phyloP scores from a whole-genome alignment of 2,888 invertebrate species.

The Tigriopus californicus region DNA sequence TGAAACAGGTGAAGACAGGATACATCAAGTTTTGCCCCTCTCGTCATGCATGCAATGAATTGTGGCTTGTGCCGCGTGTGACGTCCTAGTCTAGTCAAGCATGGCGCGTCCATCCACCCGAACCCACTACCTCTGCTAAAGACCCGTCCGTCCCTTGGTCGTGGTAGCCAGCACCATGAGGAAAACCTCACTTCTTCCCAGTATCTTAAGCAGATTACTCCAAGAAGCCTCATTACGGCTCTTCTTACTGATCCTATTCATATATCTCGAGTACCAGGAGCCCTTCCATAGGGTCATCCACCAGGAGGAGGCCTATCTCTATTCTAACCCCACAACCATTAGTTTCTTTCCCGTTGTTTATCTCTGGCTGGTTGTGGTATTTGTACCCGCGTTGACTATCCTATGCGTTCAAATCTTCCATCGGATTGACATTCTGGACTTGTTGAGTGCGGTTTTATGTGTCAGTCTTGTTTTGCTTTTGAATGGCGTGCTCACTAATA shows the following conservation, averaged over 20 bases:
- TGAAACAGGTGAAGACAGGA: no score
- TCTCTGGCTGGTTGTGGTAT: not conserved
- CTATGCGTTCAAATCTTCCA: not conserved
- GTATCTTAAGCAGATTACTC: not conserved
- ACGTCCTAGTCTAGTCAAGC: no score
- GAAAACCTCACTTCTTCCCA: no score
- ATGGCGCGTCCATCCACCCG: no score
- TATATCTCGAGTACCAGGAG: not conserved
- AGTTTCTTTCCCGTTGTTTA: not conserved
- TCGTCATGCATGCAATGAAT: no score
- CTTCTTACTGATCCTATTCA: not conserved
- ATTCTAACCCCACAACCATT: not conserved
- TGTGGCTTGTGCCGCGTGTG: no score
- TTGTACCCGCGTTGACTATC: not conserved
- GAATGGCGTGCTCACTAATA: slow-evolving; percentile 44
- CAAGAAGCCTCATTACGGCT: not conserved
- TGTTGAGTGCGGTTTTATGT: slow-evolving; percentile 20
- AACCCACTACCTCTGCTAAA: no score
- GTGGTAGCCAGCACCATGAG: no score
- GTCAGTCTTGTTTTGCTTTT: slow-evolving; percentile 45
- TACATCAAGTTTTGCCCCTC: no score
- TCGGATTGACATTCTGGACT: not conserved
- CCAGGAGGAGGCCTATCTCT: not conserved
- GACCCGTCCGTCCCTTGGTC: no score
- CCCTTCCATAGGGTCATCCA: not conserved